These are phyloP conservation scores for Nomada goodeniana DNA, from an alignment of 2,888 invertebrate genomes.

Conservation along the genomic window DNA sequence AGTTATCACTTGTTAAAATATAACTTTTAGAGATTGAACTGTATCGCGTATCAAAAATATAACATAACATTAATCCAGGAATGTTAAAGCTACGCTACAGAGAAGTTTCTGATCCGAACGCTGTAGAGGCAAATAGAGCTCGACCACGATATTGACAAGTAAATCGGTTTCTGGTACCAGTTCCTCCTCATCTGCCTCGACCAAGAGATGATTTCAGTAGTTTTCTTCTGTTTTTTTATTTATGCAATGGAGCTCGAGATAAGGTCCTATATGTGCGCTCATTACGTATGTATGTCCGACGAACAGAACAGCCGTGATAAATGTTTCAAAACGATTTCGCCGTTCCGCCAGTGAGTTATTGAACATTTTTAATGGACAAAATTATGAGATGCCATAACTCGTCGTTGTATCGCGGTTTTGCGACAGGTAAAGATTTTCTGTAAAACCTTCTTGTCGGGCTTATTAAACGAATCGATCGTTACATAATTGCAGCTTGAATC, in stretches of 20 bases:
- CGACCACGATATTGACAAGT: conserved; percentile 36
- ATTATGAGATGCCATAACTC: conserved; percentile 25
- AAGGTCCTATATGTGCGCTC: conserved; percentile 25
- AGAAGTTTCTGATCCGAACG: background rate
- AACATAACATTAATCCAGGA: background rate
- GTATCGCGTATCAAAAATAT: background rate
- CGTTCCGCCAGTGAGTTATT: conserved; percentile 19
- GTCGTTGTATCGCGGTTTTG: background rate
- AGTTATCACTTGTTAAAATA: background rate
- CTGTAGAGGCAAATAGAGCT: conserved; percentile 5
- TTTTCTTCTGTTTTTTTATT: conserved; percentile 26
- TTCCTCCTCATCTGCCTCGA: conserved; percentile 25
- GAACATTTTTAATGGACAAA: conserved; percentile 15
- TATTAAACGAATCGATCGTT: background rate
- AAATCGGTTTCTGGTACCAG: conserved; percentile 34
- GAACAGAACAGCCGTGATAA: conserved; percentile 29
- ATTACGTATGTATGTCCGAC: conserved; percentile 9
- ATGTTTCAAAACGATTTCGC: conserved; percentile 17
- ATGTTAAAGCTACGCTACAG: background rate
- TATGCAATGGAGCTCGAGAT: conserved; percentile 53
- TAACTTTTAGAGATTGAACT: background rate
- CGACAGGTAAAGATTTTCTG: background rate
- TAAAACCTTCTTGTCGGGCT: background rate
- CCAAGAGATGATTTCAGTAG: conserved; percentile 45
- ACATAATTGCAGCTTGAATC: background rate